These are phyloP conservation scores for Tokudaia muenninki DNA, from an alignment of 2,797 vertebrate species.

Conservation along the genomic window DNA sequence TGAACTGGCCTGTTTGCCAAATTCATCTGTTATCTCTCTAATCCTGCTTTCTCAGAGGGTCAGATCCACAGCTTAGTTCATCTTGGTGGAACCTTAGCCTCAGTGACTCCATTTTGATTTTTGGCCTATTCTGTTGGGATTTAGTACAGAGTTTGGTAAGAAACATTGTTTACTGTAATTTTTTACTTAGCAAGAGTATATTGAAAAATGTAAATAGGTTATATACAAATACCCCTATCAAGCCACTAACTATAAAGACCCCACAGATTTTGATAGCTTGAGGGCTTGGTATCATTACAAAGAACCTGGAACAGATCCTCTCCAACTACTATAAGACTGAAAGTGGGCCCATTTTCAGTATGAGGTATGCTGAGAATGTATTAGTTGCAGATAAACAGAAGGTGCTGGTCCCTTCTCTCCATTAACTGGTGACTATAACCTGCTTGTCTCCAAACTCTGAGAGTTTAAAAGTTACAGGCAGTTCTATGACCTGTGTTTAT, in stretches of 20 bases:
- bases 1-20: background rate
- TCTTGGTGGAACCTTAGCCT: background rate
- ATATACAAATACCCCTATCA: background rate
- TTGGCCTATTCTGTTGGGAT: background rate
- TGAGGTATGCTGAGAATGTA: background rate
- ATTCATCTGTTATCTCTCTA: background rate
- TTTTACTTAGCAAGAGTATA: background rate
- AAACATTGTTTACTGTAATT: background rate
- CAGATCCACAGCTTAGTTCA: conserved; percentile 11
- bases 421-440: background rate
- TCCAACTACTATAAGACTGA: background rate
- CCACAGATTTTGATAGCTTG: background rate
- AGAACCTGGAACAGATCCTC: background rate
- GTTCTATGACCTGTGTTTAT: background rate
- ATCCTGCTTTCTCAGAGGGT: background rate
- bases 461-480: background rate
- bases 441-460: background rate
- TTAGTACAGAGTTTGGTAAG: background rate
- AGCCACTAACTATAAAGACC: background rate
- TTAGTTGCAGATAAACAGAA: background rate
- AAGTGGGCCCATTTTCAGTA: background rate
- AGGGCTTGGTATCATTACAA: background rate
- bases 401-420: background rate
- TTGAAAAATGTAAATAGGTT: background rate
- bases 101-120: background rate